Base-by-base conservation (phyloP, 2,888 invertebrate species). In the Lissocephala sabroskyi region DNA sequence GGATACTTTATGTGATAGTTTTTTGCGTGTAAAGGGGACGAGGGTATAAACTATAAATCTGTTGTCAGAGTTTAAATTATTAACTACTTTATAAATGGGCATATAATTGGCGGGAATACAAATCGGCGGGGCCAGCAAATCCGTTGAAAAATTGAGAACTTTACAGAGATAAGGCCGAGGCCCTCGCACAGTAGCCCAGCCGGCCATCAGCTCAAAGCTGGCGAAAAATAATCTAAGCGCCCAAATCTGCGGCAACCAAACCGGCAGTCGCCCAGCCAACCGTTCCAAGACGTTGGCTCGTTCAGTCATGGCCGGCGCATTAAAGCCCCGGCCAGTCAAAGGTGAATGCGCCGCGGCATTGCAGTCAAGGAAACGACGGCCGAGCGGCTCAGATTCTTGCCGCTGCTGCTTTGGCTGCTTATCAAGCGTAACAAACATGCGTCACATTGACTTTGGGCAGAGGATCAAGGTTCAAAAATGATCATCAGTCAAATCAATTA, bases 401-500 rank as follows among this genome's bases (percentile, higher is more conserved):
- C 23, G 29, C 6, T 19, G 10, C 11, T 48, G 9, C 26, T 14
- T 39, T 17, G 28, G 59, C 46, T 42, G 49, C 50, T 58, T 68
- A 68, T 79, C 65, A 56, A 56, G 74, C 75, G 70, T 70, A 76
- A 55, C 77, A 57, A 66, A 75, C 62, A 65, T 74, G 65, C 74
- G 60, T 79, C 62, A 77, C 70, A 65, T 64, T 67, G 64, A 37
- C 70, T 62, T 59, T 56, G 56, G 49, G 35, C 16, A 40, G 49
- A 49, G 55, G 65, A 63, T 67, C 76, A 74, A 65, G 73, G 73
- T 61, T 78, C 73, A 75, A 52, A 65, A 76, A 76, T 73, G 65
- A 64, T 71, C 74, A 79, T 79, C 79, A 74, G 77, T 79, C 78
- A 78, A 66, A 76, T 74, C 77, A 79, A 74, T 64, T 66, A 74